A percentile compares a stretch with the other conserved stretches of the same genome.
Evolutionary conservation across 2,113 vertebrate genomes (phyloP).

Genomic region (Poeciliopsis prolifica): DNA sequence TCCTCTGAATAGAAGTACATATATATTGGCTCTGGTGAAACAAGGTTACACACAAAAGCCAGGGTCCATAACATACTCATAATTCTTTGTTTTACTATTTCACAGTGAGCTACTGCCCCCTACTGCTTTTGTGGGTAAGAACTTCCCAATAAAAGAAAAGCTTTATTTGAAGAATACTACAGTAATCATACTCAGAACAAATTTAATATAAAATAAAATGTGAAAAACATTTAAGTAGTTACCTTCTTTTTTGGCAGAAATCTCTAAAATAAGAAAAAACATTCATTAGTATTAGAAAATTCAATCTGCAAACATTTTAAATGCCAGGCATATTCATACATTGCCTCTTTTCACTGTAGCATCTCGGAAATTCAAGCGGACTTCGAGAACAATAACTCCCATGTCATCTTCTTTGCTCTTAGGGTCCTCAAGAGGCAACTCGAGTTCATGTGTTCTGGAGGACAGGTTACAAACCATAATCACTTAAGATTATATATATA

Average conservation of each 20-base stretch:
- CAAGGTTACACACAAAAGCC: conserved; percentile 66
- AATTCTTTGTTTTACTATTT: conserved; percentile 62
- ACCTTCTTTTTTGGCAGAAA: conserved; percentile 73
- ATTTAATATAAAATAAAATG: conserved; percentile 4
- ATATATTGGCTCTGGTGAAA: conserved; percentile 45
- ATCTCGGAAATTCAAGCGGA: conserved; percentile 86
- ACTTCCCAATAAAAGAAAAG: neutral
- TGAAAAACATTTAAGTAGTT: conserved; percentile 16
- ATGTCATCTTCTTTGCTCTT: conserved; percentile 93
- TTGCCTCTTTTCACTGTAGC: conserved; percentile 87
- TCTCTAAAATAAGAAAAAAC: conserved; percentile 52
- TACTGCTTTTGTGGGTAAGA: conserved; percentile 51
- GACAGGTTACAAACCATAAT: conserved; percentile 1
- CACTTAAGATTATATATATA: neutral
- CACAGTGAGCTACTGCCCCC: conserved; percentile 81
- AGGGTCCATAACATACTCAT: conserved; percentile 25
- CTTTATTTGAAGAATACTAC: neutral
- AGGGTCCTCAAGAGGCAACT: conserved; percentile 87
- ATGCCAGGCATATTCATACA: conserved; percentile 46
- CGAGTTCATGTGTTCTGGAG: conserved; percentile 83
- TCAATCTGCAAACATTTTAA: neutral
- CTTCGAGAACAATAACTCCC: conserved; percentile 89
- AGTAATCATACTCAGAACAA: neutral
- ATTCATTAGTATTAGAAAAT: conserved; percentile 22
- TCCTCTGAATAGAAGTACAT: conserved; percentile 41